Conservation (phyloP, 2,797 vertebrate genomes). For the Sebastes glaucus region DNA sequence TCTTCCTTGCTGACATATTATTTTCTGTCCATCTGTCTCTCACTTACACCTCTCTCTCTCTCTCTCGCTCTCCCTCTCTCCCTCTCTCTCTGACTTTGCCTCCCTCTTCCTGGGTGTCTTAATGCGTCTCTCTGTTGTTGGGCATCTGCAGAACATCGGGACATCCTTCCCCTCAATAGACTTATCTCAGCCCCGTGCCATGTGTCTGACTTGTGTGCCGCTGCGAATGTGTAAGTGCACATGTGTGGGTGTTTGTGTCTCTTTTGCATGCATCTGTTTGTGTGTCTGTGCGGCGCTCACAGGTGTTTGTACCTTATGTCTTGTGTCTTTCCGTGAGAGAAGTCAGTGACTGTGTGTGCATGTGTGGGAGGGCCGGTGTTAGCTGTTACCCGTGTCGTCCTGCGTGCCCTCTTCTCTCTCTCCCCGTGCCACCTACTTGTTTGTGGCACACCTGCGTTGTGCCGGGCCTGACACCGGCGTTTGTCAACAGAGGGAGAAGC, state of each 20-base stretch:
- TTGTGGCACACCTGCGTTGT: conserved; percentile 72
- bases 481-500: conserved; percentile 79
- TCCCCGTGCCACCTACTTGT: conserved; percentile 78
- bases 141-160: conserved; percentile 61
- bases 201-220: conserved; percentile 37
- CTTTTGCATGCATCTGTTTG: conserved; percentile 50
- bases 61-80: background rate
- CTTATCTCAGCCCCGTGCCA: conserved; percentile 55
- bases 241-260: conserved; percentile 46
- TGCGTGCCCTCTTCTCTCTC: conserved; percentile 64
- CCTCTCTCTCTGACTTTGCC: conserved; percentile 27
- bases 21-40: conserved; percentile 69
- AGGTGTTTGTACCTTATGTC: conserved; percentile 72
- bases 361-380: conserved; percentile 66
- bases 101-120: conserved; percentile 57
- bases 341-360: conserved; percentile 19
- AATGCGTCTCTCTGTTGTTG: conserved; percentile 62
- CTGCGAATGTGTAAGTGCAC: conserved; percentile 12
- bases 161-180: conserved; percentile 59
- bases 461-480: conserved; percentile 67
- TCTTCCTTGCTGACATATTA: conserved; percentile 64
- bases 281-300: conserved; percentile 36
- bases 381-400: conserved; percentile 49
- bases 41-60: conserved; percentile 43
- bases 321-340: conserved; percentile 44